A percentile compares a stretch with the other conserved stretches of the same genome.
Conservation (phyloP, 2,797 vertebrate genomes). For the Aldrovandia affinis region DNA sequence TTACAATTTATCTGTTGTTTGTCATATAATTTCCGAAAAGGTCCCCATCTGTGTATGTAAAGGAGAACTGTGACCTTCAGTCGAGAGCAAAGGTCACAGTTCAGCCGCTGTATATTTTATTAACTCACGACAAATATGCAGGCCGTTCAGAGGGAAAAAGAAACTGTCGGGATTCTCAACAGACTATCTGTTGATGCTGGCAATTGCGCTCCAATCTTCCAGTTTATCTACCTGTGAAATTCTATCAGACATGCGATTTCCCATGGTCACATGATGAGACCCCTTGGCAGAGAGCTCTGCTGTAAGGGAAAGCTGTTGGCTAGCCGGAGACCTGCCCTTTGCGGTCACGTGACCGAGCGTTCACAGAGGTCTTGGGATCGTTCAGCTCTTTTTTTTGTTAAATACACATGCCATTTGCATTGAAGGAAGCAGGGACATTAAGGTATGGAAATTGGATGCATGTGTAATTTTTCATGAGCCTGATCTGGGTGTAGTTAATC, state of each 20-base stretch:
- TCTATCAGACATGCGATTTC: conserved; percentile 79
- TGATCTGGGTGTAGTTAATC: conserved; percentile 47
- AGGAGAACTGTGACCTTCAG: conserved; percentile 76
- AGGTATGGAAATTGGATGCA: conserved; percentile 42
- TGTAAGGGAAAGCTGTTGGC: neutral
- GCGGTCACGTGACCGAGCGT: conserved; percentile 56
- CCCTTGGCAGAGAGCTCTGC: conserved; percentile 50
- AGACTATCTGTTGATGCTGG: conserved; percentile 79
- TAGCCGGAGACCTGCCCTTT: conserved; percentile 50
- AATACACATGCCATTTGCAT: conserved; percentile 58
- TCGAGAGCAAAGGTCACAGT: conserved; percentile 74
- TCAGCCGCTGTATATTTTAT: conserved; percentile 75
- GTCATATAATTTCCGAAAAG: conserved; percentile 79
- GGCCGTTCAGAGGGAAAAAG: conserved; percentile 49
- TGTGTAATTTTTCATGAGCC: conserved; percentile 43
- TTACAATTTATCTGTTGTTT: conserved; percentile 73
- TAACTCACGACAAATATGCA: conserved; percentile 63
- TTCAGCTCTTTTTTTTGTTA: conserved; percentile 34
- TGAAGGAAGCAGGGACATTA: conserved; percentile 58
- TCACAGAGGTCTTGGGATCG: conserved; percentile 41
- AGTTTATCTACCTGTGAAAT: conserved; percentile 83
- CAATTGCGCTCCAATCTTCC: conserved; percentile 78
- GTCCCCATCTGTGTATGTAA: conserved; percentile 81
- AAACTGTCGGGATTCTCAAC: conserved; percentile 68
- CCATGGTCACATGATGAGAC: conserved; percentile 54